Conservation (phyloP, 1,140 invertebrate species). For the Maconellicoccus hirsutus region DNA sequence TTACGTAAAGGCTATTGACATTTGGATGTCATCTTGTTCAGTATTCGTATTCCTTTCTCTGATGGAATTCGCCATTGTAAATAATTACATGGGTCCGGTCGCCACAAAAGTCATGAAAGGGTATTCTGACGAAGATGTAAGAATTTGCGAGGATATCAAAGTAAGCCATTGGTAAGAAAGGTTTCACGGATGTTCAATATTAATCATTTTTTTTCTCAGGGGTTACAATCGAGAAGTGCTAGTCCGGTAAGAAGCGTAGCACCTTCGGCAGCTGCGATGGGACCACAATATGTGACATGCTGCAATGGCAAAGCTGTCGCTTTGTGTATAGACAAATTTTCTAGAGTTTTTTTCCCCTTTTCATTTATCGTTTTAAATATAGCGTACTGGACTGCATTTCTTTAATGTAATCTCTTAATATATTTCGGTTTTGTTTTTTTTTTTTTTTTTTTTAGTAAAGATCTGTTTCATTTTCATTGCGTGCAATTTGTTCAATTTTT, state of each 20-base stretch:
- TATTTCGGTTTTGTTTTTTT: background rate
- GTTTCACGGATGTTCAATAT: no score
- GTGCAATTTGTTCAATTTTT: no score
- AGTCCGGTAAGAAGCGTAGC: conserved; percentile 29
- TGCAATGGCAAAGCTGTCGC: conserved; percentile 72
- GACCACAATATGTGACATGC: conserved; percentile 68
- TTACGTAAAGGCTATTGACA: conserved; percentile 83
- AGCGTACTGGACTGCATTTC: conserved; percentile 76
- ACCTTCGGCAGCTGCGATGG: conserved; percentile 27
- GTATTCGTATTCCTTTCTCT: conserved; percentile 85
- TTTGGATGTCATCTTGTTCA: conserved; percentile 88
- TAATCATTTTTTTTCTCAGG: conserved; percentile 31
- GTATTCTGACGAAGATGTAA: conserved; percentile 73
- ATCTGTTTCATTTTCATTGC: no score
- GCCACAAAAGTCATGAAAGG: conserved; percentile 81
- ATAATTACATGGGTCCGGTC: conserved; percentile 80
- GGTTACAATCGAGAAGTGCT: conserved; percentile 40
- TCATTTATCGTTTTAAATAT: conserved; percentile 78
- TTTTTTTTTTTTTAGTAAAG: no score
- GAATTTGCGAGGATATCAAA: conserved; percentile 50
- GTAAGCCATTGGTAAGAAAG: background rate
- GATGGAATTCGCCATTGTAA: conserved; percentile 85
- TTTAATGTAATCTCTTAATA: conserved; percentile 22
- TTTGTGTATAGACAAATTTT: conserved; percentile 73
- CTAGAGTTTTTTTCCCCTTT: conserved; percentile 75